Base-by-base conservation (phyloP, 2,888 invertebrate genomes). In the Leptinotarsa peninsularis region DNA sequence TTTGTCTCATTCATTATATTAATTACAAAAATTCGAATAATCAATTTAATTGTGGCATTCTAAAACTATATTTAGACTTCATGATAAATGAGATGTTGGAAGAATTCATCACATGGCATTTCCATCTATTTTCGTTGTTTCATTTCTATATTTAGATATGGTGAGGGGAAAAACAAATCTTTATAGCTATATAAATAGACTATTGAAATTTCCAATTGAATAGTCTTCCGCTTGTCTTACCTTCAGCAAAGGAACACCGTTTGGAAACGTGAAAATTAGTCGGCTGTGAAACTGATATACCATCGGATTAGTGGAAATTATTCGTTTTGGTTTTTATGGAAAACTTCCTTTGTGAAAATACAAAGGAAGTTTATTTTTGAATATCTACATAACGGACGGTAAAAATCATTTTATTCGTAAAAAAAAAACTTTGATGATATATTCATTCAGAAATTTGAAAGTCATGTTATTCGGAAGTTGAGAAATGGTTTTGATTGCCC, bases 41-140 rank as follows among this genome's bases (percentile, higher is more conserved):
- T 58, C 58, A 23, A 58, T 58, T 58, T 14, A 58, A 58, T 23
- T 23, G 14, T 58, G 58, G 21, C 27, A 58, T 58, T 5, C 4
- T 17, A 5, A 2, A 21, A 3, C 58, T 58, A 58, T 58, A 23
- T 58, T 58, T 58, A 14, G 23, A 58, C 23, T 23, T 21, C 13
- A 7, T 21, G 58, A 58, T 58, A 23, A 58, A 58, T 58, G 58
- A 58, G 10, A 58, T 21, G 54, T 54, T 54, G 54, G 18, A 23
- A 58, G 58, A 58, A 58, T 58, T 23, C 2, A 58, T 58, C 58
- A 58, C 58, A 58, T 58, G 58, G 21, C 58, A 15, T 27, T 58
- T 23, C 14, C 58, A 58, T 14, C 23, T 21, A 58, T 18, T 21
- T 58, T 58, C 21, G 21, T 58, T 56, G 21, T 58, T 58, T 23